Evolutionary conservation across 2,113 vertebrate species (phyloP).

Genomic region (Podarcis cretensis): DNA sequence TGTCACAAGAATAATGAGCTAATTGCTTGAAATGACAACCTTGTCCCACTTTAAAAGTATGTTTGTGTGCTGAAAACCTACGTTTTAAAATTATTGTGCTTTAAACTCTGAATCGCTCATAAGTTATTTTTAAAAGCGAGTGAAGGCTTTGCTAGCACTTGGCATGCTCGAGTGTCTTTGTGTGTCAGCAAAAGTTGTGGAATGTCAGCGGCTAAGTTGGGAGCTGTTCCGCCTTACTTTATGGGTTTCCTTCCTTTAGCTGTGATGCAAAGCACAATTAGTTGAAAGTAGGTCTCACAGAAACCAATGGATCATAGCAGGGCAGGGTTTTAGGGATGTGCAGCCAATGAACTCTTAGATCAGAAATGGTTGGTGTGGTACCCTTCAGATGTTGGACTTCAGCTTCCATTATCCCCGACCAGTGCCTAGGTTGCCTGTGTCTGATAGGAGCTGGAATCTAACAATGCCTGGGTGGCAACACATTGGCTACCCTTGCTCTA

Average conservation of each 20-base stretch:
- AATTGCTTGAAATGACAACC: conserved; percentile 64
- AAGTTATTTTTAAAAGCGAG: conserved; percentile 45
- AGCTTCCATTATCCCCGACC: too few species aligned
- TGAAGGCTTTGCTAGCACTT: conserved; percentile 3
- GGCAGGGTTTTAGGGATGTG: not conserved
- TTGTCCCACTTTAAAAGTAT: conserved; percentile 43
- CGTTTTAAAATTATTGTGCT: conserved; percentile 55
- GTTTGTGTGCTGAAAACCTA: conserved; percentile 56
- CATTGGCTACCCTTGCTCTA: not conserved
- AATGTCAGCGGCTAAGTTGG: not conserved
- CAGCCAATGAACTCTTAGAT: not conserved
- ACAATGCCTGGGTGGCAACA: too few species aligned
- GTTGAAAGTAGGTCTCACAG: not conserved
- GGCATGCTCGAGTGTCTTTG: not conserved
- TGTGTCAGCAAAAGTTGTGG: not conserved
- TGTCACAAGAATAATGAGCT: conserved; percentile 53
- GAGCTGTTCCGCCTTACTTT: not conserved
- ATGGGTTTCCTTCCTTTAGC: too few species aligned
- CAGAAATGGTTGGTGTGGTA: not conserved
- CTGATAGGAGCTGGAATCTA: too few species aligned
- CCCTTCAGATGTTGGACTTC: too few species aligned
- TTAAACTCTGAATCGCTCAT: conserved; percentile 48
- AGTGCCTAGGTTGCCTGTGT: too few species aligned
- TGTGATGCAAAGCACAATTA: not conserved
- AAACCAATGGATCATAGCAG: not conserved